Percentiles rank a stretch among this genome's conserved stretches.
These are phyloP conservation scores for Chauna torquata DNA, from an alignment of 2,113 vertebrate species.

Conservation along the genomic window DNA sequence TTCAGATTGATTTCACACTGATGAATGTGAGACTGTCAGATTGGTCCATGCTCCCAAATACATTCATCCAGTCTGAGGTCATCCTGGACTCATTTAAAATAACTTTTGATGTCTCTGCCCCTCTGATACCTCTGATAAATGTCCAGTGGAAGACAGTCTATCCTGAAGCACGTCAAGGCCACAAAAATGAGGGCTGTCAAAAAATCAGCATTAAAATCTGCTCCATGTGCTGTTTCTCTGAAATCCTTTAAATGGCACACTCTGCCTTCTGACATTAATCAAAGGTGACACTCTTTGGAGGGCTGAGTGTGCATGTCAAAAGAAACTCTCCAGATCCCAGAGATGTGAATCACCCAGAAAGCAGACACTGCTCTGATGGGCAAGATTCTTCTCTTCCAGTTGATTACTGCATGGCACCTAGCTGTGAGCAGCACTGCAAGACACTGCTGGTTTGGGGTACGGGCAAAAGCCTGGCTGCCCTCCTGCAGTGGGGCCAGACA, in stretches of 20 bases:
- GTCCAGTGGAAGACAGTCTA: neutral
- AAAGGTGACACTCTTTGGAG: neutral
- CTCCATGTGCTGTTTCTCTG: neutral
- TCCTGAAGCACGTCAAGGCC: conserved; percentile 33
- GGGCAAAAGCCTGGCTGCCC: neutral
- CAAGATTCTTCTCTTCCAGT: neutral
- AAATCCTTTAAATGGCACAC: conserved; percentile 10
- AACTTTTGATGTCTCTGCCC: conserved; percentile 20
- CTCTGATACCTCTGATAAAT: conserved; percentile 41
- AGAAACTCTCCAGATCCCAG: neutral
- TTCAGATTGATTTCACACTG: conserved; percentile 48
- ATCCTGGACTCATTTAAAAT: conserved; percentile 49
- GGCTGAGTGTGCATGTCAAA: neutral
- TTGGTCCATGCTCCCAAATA: conserved; percentile 23
- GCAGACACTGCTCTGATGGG: neutral
- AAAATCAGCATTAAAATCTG: conserved; percentile 38
- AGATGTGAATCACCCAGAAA: conserved; percentile 8
- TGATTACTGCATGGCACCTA: rapidly evolving
- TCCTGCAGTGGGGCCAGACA: neutral
- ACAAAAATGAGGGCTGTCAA: conserved; percentile 46
- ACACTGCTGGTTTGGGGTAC: rapidly evolving
- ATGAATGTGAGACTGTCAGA: conserved; percentile 39
- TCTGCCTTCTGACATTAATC: conserved; percentile 50
- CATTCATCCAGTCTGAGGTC: conserved; percentile 56
- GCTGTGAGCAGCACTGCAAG: rapidly evolving